Evolutionary conservation across 1,140 invertebrate genomes (phyloP), one percentile per base, ranked within the genome.

Genomic region (Melitaea cinxia): DNA sequence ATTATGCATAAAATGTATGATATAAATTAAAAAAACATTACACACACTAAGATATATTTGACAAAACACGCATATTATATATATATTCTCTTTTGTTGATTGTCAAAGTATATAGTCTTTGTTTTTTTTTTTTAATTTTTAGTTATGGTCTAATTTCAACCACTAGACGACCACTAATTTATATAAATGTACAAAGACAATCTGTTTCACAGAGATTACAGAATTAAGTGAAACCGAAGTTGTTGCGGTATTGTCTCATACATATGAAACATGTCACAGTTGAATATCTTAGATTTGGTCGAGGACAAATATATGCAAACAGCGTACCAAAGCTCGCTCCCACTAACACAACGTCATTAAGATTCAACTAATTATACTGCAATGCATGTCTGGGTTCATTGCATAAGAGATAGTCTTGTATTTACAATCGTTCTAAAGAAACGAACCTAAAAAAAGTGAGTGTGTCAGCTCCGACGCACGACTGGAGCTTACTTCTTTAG

Each of bases 341-440:
- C 17, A n/a, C 17, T 23, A 47, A 47, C 42, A 21, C 17, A 19
- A 19, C 10, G 42, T 47, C 19, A 47, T 47, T 47, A 47, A 47
- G 42, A 47, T 47, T 47, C 42, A 12, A 47, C 17, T 47, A 21
- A 47, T 47, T 47, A 47, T 47, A n/a, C 21, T 47, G 42, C 42
- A 47, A 24, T 47, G 42, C 42, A 47, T 24, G 42, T 45, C 42
- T 23, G 19, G 2, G 14, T 15, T 17, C 42, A 12, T 47, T 47
- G 42, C 42, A 47, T 23, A 47, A 47, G 42, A 47, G 42, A 47
- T 23, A 47, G 17, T n/a, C 17, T 47, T 21, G 42, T 23, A 47
- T 47, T 4, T 19, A 47, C 42, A 21, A 47, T 47, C 23, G 21
- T 47, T 10, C 42, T 10, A 5, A 21, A 21, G 19, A 21, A 21